Conservation (phyloP, 2,888 invertebrate species). For the Ctenicera cuprea region DNA sequence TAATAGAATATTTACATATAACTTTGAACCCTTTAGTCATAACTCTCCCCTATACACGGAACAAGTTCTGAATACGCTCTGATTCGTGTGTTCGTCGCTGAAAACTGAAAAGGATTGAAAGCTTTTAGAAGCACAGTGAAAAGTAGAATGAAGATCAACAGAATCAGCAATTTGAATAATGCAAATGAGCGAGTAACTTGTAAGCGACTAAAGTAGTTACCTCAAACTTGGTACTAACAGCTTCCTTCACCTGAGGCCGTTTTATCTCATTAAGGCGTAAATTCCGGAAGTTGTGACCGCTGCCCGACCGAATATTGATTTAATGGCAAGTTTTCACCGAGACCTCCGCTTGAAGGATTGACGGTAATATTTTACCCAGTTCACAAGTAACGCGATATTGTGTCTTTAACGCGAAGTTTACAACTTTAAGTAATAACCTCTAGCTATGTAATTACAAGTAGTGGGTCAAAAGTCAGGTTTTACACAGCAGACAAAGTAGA, state of each 20-base stretch:
- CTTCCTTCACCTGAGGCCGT: constrained; percentile 30
- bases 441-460: no score
- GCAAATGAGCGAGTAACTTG: constrained; percentile 31
- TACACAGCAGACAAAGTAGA: no score
- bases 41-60: no score
- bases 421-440: no score
- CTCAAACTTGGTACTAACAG: constrained; percentile 18
- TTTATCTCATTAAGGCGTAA: constrained; percentile 35
- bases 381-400: not conserved
- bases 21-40: no score
- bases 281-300: constrained; percentile 34
- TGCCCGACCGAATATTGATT: constrained; percentile 30
- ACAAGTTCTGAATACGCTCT: no score
- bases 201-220: constrained; percentile 20
- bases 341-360: not conserved
- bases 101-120: not conserved
- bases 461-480: no score
- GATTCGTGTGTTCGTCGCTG: no score
- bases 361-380: not conserved
- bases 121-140: not conserved
- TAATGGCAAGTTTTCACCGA: not conserved
- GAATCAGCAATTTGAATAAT: constrained; percentile 36
- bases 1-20: no score
- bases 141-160: constrained; percentile 24
- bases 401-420: no score